phyloP scores from a whole-genome alignment of 2,797 vertebrate species.

The Tenualosa ilisha region DNA sequence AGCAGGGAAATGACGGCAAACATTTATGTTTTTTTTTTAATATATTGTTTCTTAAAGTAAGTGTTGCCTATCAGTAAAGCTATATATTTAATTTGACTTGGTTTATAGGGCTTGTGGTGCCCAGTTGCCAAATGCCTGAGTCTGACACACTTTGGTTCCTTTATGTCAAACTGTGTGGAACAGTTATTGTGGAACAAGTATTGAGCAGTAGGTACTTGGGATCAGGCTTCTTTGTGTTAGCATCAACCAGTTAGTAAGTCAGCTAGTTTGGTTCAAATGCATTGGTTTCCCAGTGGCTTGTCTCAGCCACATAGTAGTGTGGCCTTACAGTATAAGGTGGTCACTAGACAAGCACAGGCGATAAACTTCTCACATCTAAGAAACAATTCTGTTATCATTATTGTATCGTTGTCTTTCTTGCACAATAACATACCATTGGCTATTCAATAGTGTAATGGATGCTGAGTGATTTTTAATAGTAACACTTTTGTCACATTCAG shows the following conservation, averaged over 20 bases:
- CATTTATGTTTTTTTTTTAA: no score
- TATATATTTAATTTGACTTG: neutral
- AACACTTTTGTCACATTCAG: no score
- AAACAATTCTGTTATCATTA: no score
- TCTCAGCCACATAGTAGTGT: neutral
- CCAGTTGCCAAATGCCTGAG: neutral
- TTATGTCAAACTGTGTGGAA: neutral
- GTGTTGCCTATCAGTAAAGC: neutral
- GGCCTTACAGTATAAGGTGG: neutral
- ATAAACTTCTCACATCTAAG: no score
- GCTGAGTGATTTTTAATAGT: no score
- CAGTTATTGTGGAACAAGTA: neutral
- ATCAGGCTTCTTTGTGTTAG: no score
- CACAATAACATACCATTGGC: no score
- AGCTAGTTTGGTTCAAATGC: neutral
- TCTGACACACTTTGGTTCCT: neutral
- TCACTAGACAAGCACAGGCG: neutral
- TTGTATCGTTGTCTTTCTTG: no score
- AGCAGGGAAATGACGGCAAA: neutral
- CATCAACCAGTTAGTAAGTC: no score
- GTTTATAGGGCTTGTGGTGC: neutral
- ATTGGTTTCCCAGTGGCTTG: neutral
- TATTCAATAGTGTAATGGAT: no score
- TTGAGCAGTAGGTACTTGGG: no score
- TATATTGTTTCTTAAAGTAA: neutral